Conservation (phyloP, 2,797 vertebrate genomes). For the Bradypodion ventrale region DNA sequence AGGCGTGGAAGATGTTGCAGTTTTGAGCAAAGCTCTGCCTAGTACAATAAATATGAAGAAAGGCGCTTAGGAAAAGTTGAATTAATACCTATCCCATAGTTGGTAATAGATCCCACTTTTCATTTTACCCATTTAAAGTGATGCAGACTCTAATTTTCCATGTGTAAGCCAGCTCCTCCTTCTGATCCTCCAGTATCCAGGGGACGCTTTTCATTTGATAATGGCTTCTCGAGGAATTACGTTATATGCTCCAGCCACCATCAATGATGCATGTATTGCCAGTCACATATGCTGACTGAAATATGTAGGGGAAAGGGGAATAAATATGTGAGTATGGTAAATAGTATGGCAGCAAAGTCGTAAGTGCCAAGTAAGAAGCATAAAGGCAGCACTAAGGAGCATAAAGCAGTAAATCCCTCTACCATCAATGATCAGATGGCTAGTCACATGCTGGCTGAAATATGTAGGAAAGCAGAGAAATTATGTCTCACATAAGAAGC, state of each 20-base stretch:
- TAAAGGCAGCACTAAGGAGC: too few species aligned
- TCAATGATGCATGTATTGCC: conserved; percentile 93
- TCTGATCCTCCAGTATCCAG: conserved; percentile 10
- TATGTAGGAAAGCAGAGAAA: not conserved
- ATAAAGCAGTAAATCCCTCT: too few species aligned
- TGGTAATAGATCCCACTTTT: not conserved
- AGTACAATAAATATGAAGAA: not conserved
- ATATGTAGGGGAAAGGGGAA: conserved; percentile 41
- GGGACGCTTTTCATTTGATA: conserved; percentile 17
- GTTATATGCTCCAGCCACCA: conserved; percentile 92
- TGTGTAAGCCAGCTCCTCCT: not conserved
- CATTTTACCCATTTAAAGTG: not conserved
- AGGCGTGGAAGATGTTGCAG: not conserved
- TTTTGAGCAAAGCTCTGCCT: not conserved
- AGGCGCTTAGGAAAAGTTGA: not conserved
- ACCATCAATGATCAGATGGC: conserved; percentile 93
- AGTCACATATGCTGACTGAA: conserved; percentile 90
- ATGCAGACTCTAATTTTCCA: not conserved
- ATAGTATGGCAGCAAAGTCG: not conserved
- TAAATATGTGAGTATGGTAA: conserved; percentile 6
- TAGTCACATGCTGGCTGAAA: conserved; percentile 90
- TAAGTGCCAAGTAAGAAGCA: not conserved
- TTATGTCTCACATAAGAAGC: too few species aligned
- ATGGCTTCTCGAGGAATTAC: not conserved
- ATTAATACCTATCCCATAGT: not conserved